These are phyloP conservation scores for Danaus melanippus DNA, from an alignment of 1,140 invertebrate species.

Conservation along the genomic window DNA sequence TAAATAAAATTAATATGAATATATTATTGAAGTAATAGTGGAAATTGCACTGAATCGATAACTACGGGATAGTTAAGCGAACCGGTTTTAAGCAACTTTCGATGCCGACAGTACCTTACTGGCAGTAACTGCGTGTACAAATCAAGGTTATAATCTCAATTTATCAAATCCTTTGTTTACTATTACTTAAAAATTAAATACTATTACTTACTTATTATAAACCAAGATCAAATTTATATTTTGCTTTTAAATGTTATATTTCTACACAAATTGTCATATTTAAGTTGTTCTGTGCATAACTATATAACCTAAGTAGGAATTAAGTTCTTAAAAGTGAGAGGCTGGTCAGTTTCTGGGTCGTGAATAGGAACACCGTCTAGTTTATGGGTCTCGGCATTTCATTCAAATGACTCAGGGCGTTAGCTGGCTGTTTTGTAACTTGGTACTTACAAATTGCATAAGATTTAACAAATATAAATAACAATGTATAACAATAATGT, in stretches of 20 bases:
- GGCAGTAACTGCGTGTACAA: slow-evolving; percentile 1
- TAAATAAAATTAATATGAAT: not conserved
- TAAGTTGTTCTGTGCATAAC: too few species aligned
- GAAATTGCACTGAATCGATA: too few species aligned
- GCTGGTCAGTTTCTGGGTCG: slow-evolving; percentile 14
- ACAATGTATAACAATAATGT: too few species aligned
- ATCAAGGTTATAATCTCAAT: slow-evolving; percentile 8
- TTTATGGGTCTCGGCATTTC: slow-evolving; percentile 18
- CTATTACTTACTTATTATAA: too few species aligned
- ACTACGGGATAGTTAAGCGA: too few species aligned
- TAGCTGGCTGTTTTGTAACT: slow-evolving; percentile 1
- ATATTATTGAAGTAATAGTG: not conserved
- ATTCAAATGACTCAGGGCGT: slow-evolving; percentile 20
- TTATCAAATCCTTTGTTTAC: slow-evolving; percentile 11
- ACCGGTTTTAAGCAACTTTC: not conserved
- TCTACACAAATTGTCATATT: too few species aligned
- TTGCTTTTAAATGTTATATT: too few species aligned
- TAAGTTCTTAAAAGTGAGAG: slow-evolving; percentile 19
- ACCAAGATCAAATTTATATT: too few species aligned
- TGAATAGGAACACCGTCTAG: slow-evolving; percentile 17
- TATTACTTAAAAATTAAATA: too few species aligned
- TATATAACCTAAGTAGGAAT: slow-evolving; percentile 3
- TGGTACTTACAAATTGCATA: too few species aligned
- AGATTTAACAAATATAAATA: too few species aligned
- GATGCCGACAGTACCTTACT: slow-evolving; percentile 2